Conservation (phyloP, 2,888 invertebrate species). For the Odontomyia ornata region DNA sequence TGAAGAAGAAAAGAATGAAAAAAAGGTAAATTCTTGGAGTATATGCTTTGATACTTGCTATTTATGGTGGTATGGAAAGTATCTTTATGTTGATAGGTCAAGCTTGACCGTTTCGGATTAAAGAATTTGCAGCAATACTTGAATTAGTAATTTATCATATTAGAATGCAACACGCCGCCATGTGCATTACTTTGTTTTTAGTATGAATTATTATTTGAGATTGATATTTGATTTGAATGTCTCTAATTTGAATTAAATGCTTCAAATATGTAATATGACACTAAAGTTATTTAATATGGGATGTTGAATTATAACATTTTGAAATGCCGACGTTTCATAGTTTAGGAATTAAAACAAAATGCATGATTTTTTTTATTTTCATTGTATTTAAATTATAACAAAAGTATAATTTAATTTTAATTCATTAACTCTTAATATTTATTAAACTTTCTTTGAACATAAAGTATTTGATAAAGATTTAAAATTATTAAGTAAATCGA, state of each 20-base stretch:
- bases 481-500: background rate
- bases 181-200: background rate
- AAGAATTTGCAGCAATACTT: background rate
- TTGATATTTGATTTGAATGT: too few relatives aligned
- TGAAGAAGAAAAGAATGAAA: background rate
- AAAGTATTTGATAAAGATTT: background rate
- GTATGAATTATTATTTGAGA: too few relatives aligned
- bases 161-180: background rate
- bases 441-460: background rate
- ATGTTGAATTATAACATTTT: too few relatives aligned
- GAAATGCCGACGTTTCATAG: too few relatives aligned
- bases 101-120: slow-evolving; percentile 5
- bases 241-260: too few relatives aligned
- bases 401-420: slow-evolving; percentile 27
- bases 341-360: background rate
- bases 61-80: background rate
- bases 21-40: background rate
- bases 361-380: background rate
- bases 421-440: background rate
- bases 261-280: too few relatives aligned
- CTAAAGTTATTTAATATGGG: too few relatives aligned
- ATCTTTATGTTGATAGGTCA: slow-evolving; percentile 1
- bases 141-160: background rate
- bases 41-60: background rate
- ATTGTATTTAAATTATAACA: slow-evolving; percentile 33